Percentiles rank a stretch among this genome's conserved stretches.
Conservation (phyloP, 2,888 invertebrate genomes). For the Hypomecis punctinalis region DNA sequence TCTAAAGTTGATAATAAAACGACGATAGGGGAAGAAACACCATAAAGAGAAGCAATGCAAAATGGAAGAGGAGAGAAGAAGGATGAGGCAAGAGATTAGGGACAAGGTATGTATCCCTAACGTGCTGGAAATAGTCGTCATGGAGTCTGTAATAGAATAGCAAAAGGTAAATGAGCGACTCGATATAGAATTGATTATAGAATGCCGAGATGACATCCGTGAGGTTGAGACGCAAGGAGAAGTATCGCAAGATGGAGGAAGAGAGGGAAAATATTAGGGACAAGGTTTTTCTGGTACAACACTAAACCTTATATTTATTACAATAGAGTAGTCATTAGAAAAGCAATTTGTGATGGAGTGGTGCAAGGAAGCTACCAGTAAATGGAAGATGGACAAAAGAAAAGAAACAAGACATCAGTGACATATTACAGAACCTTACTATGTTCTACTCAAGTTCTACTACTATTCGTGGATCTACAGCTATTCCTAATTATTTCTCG, state of each 20-base stretch:
- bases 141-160: slow-evolving; percentile 88
- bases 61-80: neutral
- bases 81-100: neutral
- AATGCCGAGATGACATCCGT: neutral
- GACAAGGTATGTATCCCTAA: neutral
- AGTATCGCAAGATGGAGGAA: slow-evolving; percentile 97
- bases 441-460: too few species aligned
- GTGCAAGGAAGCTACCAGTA: too few species aligned
- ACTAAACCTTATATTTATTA: neutral
- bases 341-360: neutral
- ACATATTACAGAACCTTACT: too few species aligned
- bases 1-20: too few species aligned
- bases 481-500: too few species aligned
- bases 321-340: neutral
- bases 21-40: too few species aligned
- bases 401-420: too few species aligned
- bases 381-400: too few species aligned
- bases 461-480: too few species aligned
- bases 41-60: neutral
- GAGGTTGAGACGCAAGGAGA: neutral
- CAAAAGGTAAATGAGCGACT: slow-evolving; percentile 92
- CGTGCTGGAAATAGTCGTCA: too few species aligned
- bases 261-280: slow-evolving; percentile 99
- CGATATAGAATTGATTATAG: neutral
- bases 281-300: neutral